Evolutionary conservation across 2,888 invertebrate genomes (phyloP), one percentile per base, ranked within the genome.

Genomic region (Stratiomys singularior): DNA sequence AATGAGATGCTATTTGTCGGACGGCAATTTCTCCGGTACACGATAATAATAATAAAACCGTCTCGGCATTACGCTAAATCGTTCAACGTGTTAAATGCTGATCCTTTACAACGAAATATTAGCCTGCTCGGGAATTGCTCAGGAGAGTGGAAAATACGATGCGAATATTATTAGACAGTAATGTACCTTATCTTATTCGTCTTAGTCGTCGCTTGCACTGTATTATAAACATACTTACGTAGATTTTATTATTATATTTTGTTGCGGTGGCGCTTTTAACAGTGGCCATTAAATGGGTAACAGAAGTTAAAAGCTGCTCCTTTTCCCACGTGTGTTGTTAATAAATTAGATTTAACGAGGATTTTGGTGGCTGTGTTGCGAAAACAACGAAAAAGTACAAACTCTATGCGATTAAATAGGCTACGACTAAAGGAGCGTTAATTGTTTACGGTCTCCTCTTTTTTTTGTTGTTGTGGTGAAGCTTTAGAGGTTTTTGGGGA

Each of bases 281-380:
- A 11, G 46, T 67, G 23, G 44, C 67, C 67, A 74, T 79, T 77
- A 71, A 30, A 63, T 56, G 37, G 37, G 47, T 72, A 18, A 27
- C 56, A 72, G 72, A 27, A 72, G 72, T 72, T 72, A 56, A 74
- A 63, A 52, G 60, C 76, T 78, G 66, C 66, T 77, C 27, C 76
- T 72, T 78, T 78, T 77, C 79, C 79, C 78, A 78, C 78, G 78
- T 78, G 79, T 77, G 77, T 28, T 79, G 79, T 79, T 79, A 76
- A 79, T 78, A 79, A 79, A 79, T 79, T 79, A 78, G 77, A 79
- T 79, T 79, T 79, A 77, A 79, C 63, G 78, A 77, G 78, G 46
- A 77, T 76, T 79, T 78, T 78, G 67, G 69, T 25, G 76, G 23
- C 15, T 60, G 27, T 74, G 23, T 28, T 30, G 37, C 74, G 27